A percentile compares a stretch with the other conserved stretches of the same genome.
Conservation (phyloP, 2,888 invertebrate species). For the Nowickia ferox region DNA sequence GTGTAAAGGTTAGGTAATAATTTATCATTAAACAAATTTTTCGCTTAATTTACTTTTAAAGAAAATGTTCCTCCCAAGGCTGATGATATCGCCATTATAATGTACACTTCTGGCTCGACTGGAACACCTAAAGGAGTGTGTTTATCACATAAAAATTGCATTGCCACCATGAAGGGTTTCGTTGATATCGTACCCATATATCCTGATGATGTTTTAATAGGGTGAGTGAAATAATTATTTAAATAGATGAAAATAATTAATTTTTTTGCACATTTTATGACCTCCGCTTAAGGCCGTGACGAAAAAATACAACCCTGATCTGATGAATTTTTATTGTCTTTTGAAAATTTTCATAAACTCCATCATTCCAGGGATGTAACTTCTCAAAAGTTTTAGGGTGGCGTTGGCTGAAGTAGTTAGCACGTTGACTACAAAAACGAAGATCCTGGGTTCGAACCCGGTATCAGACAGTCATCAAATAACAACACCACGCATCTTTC, state of each 20-base stretch:
- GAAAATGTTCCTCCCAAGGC: constrained; percentile 86
- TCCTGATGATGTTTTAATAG: constrained; percentile 93
- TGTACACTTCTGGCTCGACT: constrained; percentile 99
- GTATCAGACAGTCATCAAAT: too few relatives aligned
- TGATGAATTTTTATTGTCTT: too few relatives aligned
- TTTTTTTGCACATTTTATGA: too few relatives aligned
- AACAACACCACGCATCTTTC: too few relatives aligned
- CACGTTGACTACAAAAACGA: too few relatives aligned
- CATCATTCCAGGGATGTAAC: too few relatives aligned
- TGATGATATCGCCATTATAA: constrained; percentile 95
- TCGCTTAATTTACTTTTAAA: constrained; percentile 78
- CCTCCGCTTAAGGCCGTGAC: too few relatives aligned
- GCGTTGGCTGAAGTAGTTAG: too few relatives aligned
- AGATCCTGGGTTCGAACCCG: too few relatives aligned
- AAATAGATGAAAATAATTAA: neutral
- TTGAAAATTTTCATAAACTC: too few relatives aligned
- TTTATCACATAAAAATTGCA: constrained; percentile 91
- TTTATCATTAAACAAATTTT: neutral
- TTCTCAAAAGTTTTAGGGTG: too few relatives aligned
- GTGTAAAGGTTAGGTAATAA: neutral
- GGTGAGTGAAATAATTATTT: constrained; percentile 74
- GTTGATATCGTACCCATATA: constrained; percentile 90
- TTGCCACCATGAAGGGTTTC: constrained; percentile 91
- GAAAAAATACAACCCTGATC: too few relatives aligned
- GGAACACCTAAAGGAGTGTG: constrained; percentile 96